Percentiles rank a stretch among this genome's conserved stretches.
Conservation (phyloP, 2,113 vertebrate genomes). For the Crypturellus undulatus region DNA sequence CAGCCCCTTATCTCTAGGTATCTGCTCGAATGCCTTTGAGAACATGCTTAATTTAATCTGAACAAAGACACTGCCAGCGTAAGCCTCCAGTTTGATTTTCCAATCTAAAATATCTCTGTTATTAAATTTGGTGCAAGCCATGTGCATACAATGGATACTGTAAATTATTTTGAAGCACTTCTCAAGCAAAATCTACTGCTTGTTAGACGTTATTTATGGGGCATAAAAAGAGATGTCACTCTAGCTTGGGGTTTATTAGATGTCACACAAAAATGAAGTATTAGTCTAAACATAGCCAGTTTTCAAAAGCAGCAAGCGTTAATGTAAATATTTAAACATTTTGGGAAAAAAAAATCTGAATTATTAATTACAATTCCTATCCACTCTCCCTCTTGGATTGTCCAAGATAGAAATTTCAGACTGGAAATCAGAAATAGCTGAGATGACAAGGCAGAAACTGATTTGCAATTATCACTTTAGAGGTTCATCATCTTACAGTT, state of each 20-base stretch:
- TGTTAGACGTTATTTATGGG: background rate
- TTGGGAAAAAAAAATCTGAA: background rate
- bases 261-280: background rate
- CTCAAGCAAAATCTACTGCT: constrained; percentile 4
- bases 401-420: background rate
- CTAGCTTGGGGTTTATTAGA: background rate
- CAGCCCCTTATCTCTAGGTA: constrained; percentile 57
- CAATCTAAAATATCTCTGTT: constrained; percentile 49
- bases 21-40: constrained; percentile 70
- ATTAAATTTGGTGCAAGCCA: constrained; percentile 57
- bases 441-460: background rate
- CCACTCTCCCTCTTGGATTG: background rate
- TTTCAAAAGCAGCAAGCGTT: background rate
- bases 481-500: background rate
- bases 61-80: constrained; percentile 47
- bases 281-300: background rate
- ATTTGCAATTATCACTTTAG: background rate
- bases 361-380: background rate
- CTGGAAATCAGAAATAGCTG: background rate
- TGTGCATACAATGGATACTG: background rate
- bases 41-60: constrained; percentile 76
- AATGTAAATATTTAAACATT: background rate
- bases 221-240: background rate
- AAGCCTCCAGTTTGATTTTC: constrained; percentile 53
- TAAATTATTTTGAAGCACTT: constrained; percentile 23